Evolutionary conservation across 2,113 vertebrate genomes (phyloP), one percentile per base, ranked within the genome.

Genomic region (Lontra canadensis): DNA sequence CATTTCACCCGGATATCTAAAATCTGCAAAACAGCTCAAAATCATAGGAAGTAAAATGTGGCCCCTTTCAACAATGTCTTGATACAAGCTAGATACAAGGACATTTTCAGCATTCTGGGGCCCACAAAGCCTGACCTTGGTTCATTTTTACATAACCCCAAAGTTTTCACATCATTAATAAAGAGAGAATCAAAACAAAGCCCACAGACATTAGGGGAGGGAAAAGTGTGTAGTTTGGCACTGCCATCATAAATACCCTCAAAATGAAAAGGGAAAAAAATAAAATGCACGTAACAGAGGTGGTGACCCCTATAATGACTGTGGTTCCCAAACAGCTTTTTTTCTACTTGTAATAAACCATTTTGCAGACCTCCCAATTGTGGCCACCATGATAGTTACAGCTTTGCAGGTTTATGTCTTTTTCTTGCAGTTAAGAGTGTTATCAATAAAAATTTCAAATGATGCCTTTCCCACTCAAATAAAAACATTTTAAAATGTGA

Each of bases 131-230:
- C 97, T 98, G 94, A 98, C 97, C 63, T 78, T 88, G 90, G 93
- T 96, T 98, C 96, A 94, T 98, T 99, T 98, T 97, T 96, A 97
- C 96, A 96, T 98, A 97, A 98, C 95, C 96, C 96, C 71, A 96
- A 91, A 71, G 91, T 96, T 98, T 98, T 97, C 91, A 97, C 95
- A 97, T 98, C 98, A 98, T 98, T 98, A 98, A 98, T 98, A 98
- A 98, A 98, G 78, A 98, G 92, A 98, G 96, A 98, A 98, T 92
- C 95, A 98, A 98, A 98, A 98, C 93, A 98, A 96, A 98, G 89
- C 34, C 59, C 74, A 96, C 59, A 98, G 95, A 97, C 76, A 97
- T 97, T 52, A 89, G 85, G 71, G 80, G 76, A 95, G 59, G 73
- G 96, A 93, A 95, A 97, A 97, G 93, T 95, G 96, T 98, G 82